Base-by-base conservation (phyloP, 2,113 vertebrate species). In the Hydrochoerus hydrochaeris region DNA sequence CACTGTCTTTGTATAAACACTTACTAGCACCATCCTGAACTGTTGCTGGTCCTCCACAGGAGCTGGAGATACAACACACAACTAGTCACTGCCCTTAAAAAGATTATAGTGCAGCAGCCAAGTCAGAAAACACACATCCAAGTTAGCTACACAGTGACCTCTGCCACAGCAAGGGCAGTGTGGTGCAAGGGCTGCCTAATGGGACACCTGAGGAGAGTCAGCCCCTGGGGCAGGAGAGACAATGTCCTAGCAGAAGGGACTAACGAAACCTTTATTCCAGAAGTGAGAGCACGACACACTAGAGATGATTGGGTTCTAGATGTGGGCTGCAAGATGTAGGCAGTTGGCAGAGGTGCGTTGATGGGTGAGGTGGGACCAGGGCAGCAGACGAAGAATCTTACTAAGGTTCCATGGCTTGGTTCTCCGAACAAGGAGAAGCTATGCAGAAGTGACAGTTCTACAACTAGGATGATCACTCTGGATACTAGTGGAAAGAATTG, bases 161-260 rank as follows among this genome's bases (percentile, higher is more conserved):
- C 4, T 0, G 30, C n/a, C 63, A 35, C 0, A 49, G 30, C 20
- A 44, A 71, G 91, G 28, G n/a, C 75, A 57, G 44, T 0, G 3
- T 0, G 7, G 57, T 0, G 26, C 91, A 11, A 4, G 1, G 30
- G 49, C 32, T 13, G n/a, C 2, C 0, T 2, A 6, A 19, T 0
- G 22, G 30, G 32, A 69, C 60, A 20, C 12, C 24, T n/a, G n/a
- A n/a, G n/a, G n/a, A n/a, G n/a, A n/a, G n/a, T n/a, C n/a, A n/a
- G n/a, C 10, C 17, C 30, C 49, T 75, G 62, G 85, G 83, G 44
- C 54, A 77, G 30, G 65, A 62, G 0, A 84, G 0, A 19, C 35
- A 80, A 19, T 17, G 3, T 17, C 52, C n/a, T 32, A n/a, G 54
- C 30, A 69, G 67, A 46, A 92, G 62, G 77, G 69, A 82, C 17